phyloP scores from a whole-genome alignment of 2,113 vertebrate genomes.

The Forbesichthys agassizii region DNA sequence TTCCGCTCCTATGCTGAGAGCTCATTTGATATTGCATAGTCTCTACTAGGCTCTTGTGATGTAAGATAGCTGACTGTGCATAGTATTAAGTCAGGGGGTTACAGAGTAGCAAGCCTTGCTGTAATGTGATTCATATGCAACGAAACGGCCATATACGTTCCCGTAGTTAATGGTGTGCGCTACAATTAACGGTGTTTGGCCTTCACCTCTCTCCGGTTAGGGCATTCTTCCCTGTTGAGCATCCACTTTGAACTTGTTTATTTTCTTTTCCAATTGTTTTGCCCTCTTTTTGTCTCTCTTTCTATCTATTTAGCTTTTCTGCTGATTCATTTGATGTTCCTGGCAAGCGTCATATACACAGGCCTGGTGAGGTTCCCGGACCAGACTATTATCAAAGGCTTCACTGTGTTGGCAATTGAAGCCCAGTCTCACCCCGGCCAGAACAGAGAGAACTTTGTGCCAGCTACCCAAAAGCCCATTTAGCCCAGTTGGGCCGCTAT shows the following conservation, averaged over 20 bases:
- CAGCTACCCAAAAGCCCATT: constrained; percentile 56
- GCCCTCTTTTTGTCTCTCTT: constrained; percentile 14
- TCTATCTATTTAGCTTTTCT: constrained; percentile 29
- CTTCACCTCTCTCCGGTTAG: not conserved
- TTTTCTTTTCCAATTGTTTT: constrained; percentile 24
- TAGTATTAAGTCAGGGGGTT: constrained; percentile 8
- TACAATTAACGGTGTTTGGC: not conserved
- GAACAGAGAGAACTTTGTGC: constrained; percentile 75
- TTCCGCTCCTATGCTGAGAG: not conserved
- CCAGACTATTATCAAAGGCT: constrained; percentile 73
- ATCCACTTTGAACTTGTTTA: not conserved
- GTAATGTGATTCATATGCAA: not conserved
- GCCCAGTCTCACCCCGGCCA: constrained; percentile 54
- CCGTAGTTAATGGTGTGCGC: constrained; percentile 2
- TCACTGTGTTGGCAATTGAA: constrained; percentile 67
- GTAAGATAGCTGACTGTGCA: constrained; percentile 4
- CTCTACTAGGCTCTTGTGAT: constrained; percentile 7
- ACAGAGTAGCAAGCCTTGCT: not conserved
- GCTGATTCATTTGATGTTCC: constrained; percentile 63
- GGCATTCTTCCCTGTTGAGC: not conserved
- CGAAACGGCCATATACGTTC: not conserved
- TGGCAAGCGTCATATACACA: constrained; percentile 49
- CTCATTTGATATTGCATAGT: not conserved
- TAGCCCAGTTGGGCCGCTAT: constrained; percentile 43
- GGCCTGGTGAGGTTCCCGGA: constrained; percentile 45